Conservation (phyloP, 2,113 vertebrate genomes). For the Macroglossus sobrinus region DNA sequence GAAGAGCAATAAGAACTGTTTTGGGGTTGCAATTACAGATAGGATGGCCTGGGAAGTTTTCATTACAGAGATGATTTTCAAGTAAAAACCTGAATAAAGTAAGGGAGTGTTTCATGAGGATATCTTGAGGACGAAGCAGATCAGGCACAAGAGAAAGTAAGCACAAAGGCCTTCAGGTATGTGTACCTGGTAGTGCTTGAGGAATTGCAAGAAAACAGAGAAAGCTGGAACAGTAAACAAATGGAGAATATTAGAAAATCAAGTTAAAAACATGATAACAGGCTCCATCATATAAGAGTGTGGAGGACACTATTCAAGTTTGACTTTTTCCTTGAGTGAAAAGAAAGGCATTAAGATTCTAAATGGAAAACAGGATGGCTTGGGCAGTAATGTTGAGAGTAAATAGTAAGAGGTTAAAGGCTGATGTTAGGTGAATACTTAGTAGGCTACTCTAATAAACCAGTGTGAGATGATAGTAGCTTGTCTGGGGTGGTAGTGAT, state of each 20-base stretch:
- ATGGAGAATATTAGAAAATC: not conserved
- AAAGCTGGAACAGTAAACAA: not conserved
- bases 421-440: not conserved
- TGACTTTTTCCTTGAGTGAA: not conserved
- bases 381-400: not conserved
- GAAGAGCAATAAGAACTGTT: not conserved
- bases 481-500: not conserved
- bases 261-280: not conserved
- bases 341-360: not conserved
- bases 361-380: not conserved
- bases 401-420: not conserved
- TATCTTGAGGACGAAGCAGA: not conserved
- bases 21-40: not conserved
- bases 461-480: not conserved
- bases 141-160: not conserved
- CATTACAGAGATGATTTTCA: not conserved
- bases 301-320: not conserved
- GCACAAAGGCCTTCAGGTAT: accelerated
- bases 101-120: not conserved
- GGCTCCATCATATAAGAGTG: not conserved
- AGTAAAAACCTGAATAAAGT: not conserved
- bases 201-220: not conserved
- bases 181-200: not conserved
- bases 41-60: not conserved
- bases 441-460: not conserved